Conservation (phyloP, 2,113 vertebrate species). For the Bos taurus region ARS-UCD2.0 NC_037332.1:18414001-18414500, state of each 20-base stretch:
- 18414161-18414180: background rate
- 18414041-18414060: background rate
- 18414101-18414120: background rate
- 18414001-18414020: background rate
- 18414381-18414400: background rate
- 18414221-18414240: background rate
- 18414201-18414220: background rate
- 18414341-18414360: background rate
- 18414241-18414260: background rate
- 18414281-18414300: background rate
- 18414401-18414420: background rate
- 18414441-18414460: background rate
- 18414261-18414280: background rate
- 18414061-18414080: background rate
- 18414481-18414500: background rate
- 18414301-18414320: background rate
- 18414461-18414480: background rate
- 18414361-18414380: background rate
- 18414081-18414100: background rate
- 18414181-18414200: background rate
- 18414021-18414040: background rate
- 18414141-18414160: background rate
- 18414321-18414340: background rate
- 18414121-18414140: background rate
- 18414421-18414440: background rate